These are phyloP conservation scores for Echinops telfairi DNA, from an alignment of 2,113 vertebrate species.

Conservation along the genomic window DNA sequence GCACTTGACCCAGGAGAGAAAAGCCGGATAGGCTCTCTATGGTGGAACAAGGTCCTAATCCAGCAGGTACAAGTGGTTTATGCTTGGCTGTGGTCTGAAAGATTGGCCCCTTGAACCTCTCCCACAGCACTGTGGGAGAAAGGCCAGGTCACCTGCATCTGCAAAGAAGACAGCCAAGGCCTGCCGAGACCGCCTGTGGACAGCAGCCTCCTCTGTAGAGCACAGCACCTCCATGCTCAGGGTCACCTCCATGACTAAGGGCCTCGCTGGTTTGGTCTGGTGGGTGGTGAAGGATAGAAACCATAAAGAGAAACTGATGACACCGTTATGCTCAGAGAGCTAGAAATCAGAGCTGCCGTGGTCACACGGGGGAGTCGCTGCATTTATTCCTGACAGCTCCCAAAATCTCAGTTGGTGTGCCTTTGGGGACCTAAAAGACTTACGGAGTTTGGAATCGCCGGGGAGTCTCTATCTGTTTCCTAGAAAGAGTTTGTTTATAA, in stretches of 20 bases:
- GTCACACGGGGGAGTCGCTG: rapidly evolving
- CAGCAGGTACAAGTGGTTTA: no score
- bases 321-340: background rate
- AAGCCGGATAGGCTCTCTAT: background rate
- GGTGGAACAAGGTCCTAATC: background rate
- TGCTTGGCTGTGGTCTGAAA: no score
- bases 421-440: background rate
- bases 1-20: background rate
- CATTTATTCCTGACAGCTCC: background rate
- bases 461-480: background rate
- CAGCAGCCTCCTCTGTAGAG: no score
- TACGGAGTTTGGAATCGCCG: background rate
- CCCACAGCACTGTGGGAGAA: no score
- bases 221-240: no score
- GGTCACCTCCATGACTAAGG: no score
- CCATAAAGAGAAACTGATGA: background rate
- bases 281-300: background rate
- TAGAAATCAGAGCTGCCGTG: background rate
- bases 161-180: no score
- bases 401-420: background rate
- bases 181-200: no score
- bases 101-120: no score
- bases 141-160: no score
- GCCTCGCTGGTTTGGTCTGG: no score
- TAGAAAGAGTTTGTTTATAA: background rate